Base-by-base conservation (phyloP, 2,113 vertebrate genomes). In the Microtus richardsoni region DNA sequence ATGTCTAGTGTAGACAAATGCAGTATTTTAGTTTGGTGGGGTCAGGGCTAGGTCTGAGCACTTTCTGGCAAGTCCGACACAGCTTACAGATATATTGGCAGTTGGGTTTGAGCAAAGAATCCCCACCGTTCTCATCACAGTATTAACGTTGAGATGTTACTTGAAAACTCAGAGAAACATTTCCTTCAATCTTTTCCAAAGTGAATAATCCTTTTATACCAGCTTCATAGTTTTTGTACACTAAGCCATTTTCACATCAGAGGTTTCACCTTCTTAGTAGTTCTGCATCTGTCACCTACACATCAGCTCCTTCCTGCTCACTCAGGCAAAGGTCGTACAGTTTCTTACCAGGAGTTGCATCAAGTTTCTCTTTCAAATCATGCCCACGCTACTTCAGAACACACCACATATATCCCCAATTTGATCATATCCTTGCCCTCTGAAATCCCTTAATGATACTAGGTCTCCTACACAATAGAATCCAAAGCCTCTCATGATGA, bases 341-440 rank as follows among this genome's bases (percentile, higher is more conserved):
- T 73, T 66, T 91, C n/a, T 80, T 71, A 7, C 22, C n/a, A 92
- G 7, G 11, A 71, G 19, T 52, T 79, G 66, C 36, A 30, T 89
- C 49, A 30, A 8, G 1, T 3, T 60, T 71, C 60, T 84, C 39
- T 71, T 92, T 39, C 70, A 89, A 83, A 78, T 82, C 21, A 54
- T 89, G 33, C 90, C 83, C 77, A 54, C 2, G 33, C 30, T 77
- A 30, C 17, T 94, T 16, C 33, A 96, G 70, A 75, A 0, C 3
- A 44, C 52, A 28, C 4, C 70, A 93, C 52, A 74, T 54, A 93
- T 93, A 93, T 89, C 68, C 3, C 41, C 44, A 94, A 86, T 73
- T 77, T 95, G 71, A 86, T 91, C 77, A 47, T 96, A 92, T 92
- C 44, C 33, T 89, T 92, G 79, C 10, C 78, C 60, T 95, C 68